phyloP scores from a whole-genome alignment of 1,140 invertebrate species.

The Panulirus ornatus region DNA sequence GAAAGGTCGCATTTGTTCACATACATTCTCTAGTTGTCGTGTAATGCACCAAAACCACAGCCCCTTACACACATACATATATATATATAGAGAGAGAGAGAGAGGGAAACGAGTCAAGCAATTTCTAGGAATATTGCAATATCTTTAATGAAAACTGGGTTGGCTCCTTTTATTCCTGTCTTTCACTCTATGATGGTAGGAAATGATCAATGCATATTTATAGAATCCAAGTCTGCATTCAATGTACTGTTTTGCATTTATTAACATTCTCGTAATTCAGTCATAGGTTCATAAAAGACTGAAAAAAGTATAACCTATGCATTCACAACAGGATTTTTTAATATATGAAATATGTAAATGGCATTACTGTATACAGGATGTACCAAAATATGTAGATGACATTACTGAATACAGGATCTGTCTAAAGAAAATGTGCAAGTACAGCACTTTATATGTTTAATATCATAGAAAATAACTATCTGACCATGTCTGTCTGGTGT shows the following conservation, averaged over 20 bases:
- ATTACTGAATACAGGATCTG: not conserved
- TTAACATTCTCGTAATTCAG: not conserved
- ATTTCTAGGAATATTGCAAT: not conserved
- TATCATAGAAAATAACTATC: not conserved
- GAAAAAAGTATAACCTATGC: not conserved
- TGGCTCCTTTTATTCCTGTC: not conserved
- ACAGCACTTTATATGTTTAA: not conserved
- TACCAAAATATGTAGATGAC: too few species aligned
- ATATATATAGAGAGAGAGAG: too few species aligned
- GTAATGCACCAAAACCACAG: too few species aligned
- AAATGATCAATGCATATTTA: not conserved
- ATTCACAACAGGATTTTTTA: not conserved
- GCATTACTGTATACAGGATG: too few species aligned
- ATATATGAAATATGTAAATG: too few species aligned
- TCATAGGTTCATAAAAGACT: not conserved
- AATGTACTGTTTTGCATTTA: not conserved
- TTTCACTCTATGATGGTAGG: not conserved
- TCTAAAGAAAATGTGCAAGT: not conserved
- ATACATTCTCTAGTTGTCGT: too few species aligned
- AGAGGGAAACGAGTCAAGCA: too few species aligned
- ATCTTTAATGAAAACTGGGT: not conserved
- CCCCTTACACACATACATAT: too few species aligned
- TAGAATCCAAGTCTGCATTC: not conserved
- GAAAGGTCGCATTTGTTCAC: too few species aligned
- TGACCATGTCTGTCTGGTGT: not conserved